Percentiles rank a stretch among this genome's conserved stretches.
Evolutionary conservation across 2,888 invertebrate species (phyloP).

Genomic region (Falcaria lacertinaria): DNA sequence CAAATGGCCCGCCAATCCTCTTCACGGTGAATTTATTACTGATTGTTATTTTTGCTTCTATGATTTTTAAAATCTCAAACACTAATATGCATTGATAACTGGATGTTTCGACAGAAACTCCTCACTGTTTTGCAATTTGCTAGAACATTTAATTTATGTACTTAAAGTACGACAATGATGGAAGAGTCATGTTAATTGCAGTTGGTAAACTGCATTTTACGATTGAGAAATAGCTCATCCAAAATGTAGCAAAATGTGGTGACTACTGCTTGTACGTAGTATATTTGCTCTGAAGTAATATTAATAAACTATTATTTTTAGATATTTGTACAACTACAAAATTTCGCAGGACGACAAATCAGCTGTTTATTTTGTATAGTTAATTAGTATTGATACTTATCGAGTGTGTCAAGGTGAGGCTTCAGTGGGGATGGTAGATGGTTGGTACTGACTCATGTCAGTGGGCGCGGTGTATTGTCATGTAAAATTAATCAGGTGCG

Average conservation of each 20-base stretch:
- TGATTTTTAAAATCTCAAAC: background rate
- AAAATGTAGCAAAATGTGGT: no score
- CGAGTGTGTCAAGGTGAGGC: slow-evolving; percentile 29
- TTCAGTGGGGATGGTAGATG: slow-evolving; percentile 12
- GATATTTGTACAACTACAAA: no score
- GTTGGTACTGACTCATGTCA: slow-evolving; percentile 28
- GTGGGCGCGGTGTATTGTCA: slow-evolving; percentile 25
- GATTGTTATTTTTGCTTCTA: background rate
- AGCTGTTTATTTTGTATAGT: slow-evolving; percentile 17
- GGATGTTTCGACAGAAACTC: background rate
- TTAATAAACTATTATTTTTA: no score
- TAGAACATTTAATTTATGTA: background rate
- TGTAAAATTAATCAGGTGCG: background rate
- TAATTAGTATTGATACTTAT: slow-evolving; percentile 14
- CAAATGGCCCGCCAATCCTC: background rate
- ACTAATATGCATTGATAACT: background rate
- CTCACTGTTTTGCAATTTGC: background rate
- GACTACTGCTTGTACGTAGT: no score
- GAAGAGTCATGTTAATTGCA: no score
- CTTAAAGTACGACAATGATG: no score
- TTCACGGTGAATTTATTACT: background rate
- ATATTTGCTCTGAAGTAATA: no score
- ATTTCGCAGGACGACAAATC: no score
- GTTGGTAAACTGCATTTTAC: no score
- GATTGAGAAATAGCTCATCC: no score